Evolutionary conservation across 2,888 invertebrate species (phyloP).

Genomic region (Poecilobothrus nobilitatus): DNA sequence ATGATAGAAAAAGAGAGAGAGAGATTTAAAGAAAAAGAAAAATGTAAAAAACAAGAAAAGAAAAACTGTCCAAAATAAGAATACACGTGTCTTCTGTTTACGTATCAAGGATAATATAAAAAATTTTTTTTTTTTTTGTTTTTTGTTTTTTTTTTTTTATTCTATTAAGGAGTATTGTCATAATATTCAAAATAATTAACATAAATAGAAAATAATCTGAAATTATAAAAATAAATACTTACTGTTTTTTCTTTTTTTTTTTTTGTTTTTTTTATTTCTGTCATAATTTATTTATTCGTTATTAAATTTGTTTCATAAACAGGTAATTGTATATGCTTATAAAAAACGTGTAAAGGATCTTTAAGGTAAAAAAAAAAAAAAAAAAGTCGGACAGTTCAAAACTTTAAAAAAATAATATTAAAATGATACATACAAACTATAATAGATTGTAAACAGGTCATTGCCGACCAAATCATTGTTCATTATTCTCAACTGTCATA

Average conservation of each 20-base stretch:
- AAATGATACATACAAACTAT: not conserved
- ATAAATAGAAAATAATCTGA: constrained; percentile 1
- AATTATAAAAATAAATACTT: not conserved
- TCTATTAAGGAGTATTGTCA: not conserved
- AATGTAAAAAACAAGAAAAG: not conserved
- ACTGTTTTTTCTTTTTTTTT: not conserved
- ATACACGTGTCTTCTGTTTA: not conserved
- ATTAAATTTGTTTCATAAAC: not conserved
- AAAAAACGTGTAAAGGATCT: not conserved
- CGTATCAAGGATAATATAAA: not conserved
- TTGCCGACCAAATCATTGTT: too few relatives aligned
- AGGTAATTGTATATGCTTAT: not conserved
- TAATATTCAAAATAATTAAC: constrained; percentile 3
- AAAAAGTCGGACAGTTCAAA: not conserved
- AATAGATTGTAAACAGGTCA: too few relatives aligned
- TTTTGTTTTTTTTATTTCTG: not conserved
- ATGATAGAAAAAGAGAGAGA: too few relatives aligned
- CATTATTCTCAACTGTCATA: not conserved
- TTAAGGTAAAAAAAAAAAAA: not conserved
- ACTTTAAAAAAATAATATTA: not conserved
- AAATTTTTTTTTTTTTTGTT: too few relatives aligned
- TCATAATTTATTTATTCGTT: not conserved
- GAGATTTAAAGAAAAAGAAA: too few relatives aligned
- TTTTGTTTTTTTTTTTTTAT: too few relatives aligned
- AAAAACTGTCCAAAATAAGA: not conserved